phyloP scores from a whole-genome alignment of 1,140 invertebrate species.

The Lasioglossum albipes region DNA sequence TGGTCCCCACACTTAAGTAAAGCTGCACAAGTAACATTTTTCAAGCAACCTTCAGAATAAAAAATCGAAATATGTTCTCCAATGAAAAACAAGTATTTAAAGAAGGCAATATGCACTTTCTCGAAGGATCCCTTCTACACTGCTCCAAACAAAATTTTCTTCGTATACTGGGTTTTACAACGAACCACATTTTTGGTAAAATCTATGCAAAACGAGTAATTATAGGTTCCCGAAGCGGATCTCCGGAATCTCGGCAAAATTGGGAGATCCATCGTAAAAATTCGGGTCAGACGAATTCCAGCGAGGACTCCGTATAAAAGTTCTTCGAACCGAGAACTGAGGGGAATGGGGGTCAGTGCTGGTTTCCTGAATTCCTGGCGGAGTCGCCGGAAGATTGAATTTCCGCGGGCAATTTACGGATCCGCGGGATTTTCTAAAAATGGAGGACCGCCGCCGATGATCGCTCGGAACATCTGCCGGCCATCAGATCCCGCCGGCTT shows the following conservation, averaged over 20 bases:
- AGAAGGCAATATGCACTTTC: too few species aligned
- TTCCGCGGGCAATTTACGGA: not conserved
- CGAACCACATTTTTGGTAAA: too few species aligned
- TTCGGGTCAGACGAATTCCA: not conserved
- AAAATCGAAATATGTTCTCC: too few species aligned
- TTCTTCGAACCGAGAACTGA: not conserved
- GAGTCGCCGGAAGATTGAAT: not conserved
- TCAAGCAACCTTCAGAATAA: too few species aligned
- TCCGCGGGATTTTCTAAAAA: not conserved
- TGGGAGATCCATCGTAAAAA: not conserved
- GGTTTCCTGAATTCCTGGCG: not conserved
- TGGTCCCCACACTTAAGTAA: too few species aligned
- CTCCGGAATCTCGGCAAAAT: not conserved
- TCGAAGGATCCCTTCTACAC: too few species aligned
- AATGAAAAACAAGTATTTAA: too few species aligned
- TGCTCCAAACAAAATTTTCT: too few species aligned
- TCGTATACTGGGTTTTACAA: too few species aligned
- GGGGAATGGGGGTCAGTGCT: not conserved
- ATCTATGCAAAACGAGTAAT: too few species aligned
- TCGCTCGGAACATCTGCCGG: conserved; percentile 15
- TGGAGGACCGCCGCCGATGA: not conserved
- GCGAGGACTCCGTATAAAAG: not conserved
- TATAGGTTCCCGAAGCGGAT: too few species aligned
- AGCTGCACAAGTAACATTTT: too few species aligned
- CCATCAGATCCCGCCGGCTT: not conserved